Evolutionary conservation across 2,797 vertebrate genomes (phyloP).

Genomic region (Poecilia wingei): DNA sequence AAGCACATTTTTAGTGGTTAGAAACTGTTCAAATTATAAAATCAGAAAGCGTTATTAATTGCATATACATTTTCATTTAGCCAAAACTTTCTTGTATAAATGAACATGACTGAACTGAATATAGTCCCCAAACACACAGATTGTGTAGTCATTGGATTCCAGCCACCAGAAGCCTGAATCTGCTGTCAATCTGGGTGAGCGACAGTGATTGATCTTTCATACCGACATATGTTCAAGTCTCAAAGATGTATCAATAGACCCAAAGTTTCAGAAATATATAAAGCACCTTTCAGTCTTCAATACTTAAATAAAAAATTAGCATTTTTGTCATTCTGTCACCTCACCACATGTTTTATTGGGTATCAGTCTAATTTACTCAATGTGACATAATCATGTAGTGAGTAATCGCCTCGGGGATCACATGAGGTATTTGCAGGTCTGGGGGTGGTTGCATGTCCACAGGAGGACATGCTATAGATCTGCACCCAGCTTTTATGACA

Average conservation of each 20-base stretch:
- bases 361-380: not conserved
- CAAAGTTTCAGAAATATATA: no score
- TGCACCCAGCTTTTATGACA: constrained; percentile 12
- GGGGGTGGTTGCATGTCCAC: not conserved
- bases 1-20: not conserved
- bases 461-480: not conserved
- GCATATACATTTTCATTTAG: no score
- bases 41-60: not conserved
- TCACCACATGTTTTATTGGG: not conserved
- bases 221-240: not conserved
- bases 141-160: no score
- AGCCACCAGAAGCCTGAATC: no score
- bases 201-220: no score
- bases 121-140: no score
- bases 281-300: not conserved
- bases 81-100: not conserved
- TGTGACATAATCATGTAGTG: constrained; percentile 10
- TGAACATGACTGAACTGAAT: no score
- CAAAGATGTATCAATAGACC: not conserved
- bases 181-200: no score
- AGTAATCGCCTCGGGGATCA: not conserved
- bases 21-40: not conserved
- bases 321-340: not conserved
- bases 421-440: not conserved
- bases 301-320: not conserved